These are phyloP conservation scores for Drosophila azteca DNA, from an alignment of 1,140 invertebrate species.

Conservation along the genomic window DNA sequence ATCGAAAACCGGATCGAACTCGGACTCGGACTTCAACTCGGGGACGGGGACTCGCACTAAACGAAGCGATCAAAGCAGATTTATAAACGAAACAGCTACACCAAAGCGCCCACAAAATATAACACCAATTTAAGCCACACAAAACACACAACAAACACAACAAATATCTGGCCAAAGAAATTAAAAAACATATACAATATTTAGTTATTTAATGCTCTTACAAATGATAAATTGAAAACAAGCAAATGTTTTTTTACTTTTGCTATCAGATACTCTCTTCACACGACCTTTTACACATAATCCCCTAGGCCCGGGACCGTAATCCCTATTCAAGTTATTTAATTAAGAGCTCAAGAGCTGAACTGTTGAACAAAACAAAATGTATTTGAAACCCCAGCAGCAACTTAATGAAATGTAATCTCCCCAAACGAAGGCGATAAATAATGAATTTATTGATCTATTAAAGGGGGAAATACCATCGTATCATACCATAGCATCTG, in stretches of 20 bases:
- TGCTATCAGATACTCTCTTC: no score
- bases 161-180: no score
- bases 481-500: background rate
- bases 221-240: background rate
- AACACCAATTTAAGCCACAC: conserved; percentile 17
- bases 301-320: no score
- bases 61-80: conserved; percentile 44
- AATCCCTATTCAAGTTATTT: no score
- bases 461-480: conserved; percentile 5
- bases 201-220: background rate
- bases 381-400: no score
- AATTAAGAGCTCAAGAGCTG: no score
- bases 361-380: no score
- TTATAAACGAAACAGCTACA: conserved; percentile 54
- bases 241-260: no score
- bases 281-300: no score
- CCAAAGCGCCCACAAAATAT: conserved; percentile 47
- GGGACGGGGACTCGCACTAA: conserved; percentile 50
- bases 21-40: conserved; percentile 34
- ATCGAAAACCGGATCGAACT: conserved; percentile 42
- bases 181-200: background rate
- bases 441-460: conserved; percentile 42
- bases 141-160: background rate
- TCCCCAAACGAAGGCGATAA: conserved; percentile 9
- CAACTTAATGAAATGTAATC: background rate